These are phyloP conservation scores for Isurus oxyrinchus DNA, from an alignment of 2,113 vertebrate genomes.

Conservation along the genomic window DNA sequence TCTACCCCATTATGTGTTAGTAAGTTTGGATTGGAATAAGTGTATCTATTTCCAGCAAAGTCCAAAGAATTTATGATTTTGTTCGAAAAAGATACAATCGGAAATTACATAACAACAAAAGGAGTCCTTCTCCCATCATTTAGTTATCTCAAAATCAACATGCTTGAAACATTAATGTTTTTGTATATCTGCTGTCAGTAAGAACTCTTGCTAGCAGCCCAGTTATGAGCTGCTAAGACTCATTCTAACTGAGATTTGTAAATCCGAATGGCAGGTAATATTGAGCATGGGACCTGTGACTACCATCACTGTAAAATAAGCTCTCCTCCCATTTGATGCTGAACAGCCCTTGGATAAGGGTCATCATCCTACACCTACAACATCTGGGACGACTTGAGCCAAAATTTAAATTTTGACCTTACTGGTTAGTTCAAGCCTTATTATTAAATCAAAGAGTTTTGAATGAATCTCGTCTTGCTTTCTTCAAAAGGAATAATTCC, in stretches of 20 bases:
- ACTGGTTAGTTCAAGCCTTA: not conserved
- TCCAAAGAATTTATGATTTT: not conserved
- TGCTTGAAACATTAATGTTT: not conserved
- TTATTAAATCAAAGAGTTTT: not conserved
- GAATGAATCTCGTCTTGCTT: not conserved
- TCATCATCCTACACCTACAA: not conserved
- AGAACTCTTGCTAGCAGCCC: too few species aligned
- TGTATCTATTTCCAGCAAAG: not conserved
- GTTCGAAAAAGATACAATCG: not conserved
- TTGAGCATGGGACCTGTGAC: not conserved
- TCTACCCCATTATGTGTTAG: not conserved
- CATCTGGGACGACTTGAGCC: not conserved
- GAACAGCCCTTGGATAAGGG: not conserved
- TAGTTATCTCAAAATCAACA: not conserved
- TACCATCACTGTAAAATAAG: not conserved
- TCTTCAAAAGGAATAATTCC: not conserved
- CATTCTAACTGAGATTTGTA: not conserved
- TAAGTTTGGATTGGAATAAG: not conserved
- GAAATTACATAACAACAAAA: not conserved
- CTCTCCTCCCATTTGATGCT: not conserved
- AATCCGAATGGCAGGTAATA: not conserved
- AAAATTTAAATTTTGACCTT: not conserved
- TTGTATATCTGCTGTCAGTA: not conserved
- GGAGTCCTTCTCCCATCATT: not conserved
- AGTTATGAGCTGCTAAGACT: not conserved